Conservation (phyloP, 2,797 vertebrate species). For the Pteronotus mesoamericanus region DNA sequence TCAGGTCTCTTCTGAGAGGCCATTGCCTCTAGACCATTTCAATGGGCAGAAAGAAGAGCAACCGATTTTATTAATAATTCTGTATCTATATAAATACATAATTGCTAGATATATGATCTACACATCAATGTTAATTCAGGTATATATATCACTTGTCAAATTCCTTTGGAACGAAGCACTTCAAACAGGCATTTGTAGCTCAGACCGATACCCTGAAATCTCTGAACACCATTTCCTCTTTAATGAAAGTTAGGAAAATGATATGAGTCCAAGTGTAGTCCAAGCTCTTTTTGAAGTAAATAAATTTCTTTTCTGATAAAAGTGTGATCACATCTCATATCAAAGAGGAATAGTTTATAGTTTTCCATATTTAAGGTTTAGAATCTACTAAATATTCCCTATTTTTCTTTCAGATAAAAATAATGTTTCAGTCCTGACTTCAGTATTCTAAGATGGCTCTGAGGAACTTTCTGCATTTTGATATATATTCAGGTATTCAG, state of each 20-base stretch:
- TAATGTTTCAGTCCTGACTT: background rate
- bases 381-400: background rate
- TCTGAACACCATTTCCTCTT: background rate
- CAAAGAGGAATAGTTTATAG: background rate
- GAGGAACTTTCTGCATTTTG: background rate
- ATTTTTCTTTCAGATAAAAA: background rate
- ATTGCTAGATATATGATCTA: background rate
- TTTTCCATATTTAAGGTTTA: background rate
- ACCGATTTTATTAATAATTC: background rate
- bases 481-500: background rate
- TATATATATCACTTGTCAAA: background rate
- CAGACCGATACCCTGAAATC: background rate
- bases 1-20: background rate
- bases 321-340: background rate
- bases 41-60: background rate
- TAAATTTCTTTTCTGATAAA: background rate
- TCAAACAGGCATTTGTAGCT: background rate
- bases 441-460: background rate
- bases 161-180: background rate
- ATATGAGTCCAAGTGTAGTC: background rate
- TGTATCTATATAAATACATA: background rate
- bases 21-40: background rate
- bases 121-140: background rate
- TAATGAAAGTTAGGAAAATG: background rate
- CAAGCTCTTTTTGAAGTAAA: background rate